Evolutionary conservation across 1,140 invertebrate species (phyloP), one percentile per base, ranked within the genome.

Genomic region (Drosophila navojoa): DNA sequence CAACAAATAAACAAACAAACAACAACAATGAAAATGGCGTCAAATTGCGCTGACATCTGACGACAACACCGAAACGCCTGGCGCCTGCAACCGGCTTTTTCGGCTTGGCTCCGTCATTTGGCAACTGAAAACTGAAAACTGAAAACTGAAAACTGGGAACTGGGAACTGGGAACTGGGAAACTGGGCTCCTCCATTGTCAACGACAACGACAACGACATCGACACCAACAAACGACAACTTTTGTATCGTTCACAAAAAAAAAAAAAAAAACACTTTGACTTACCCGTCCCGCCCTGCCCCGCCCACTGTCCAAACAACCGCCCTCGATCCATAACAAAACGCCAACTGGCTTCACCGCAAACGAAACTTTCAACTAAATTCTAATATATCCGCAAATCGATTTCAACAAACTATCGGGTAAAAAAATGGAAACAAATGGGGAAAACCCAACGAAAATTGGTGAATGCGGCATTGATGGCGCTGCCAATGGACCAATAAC

Each of bases 11-110:
- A 22, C 19, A 22, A 22, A 67, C 27, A 54, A 62, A 40, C 38
- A 55, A 54, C 25, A 49, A 72, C 87, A 90, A 87, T 87, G 79
- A 72, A 89, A 89, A 82, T 85, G 89, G 89, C 89, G 78, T 91
- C 89, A 91, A 91, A 91, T 91, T 91, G 89, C 89, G 76, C 81
- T 91, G 89, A 89, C 89, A 91, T 82, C 77, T 85, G 80, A 89
- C 86, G 77, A 68, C 68, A 68, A 74, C 58, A 75, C 71, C 54
- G 71, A 38, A 73, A 64, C 74, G 64, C 68, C 67, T 70, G 42
- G 10, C 60, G 54, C 47, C 54, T 71, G 50, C 32, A 50, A 35
- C 13, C 25, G 54, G 54, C 5, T 52, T 53, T 53, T 59, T 29
- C 15, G 57, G 42, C 25, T 59, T 40, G 16, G 15, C 11, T 55